Percentiles rank a stretch among this genome's conserved stretches.
Conservation (phyloP, 2,113 vertebrate genomes). For the Guaruba guarouba region DNA sequence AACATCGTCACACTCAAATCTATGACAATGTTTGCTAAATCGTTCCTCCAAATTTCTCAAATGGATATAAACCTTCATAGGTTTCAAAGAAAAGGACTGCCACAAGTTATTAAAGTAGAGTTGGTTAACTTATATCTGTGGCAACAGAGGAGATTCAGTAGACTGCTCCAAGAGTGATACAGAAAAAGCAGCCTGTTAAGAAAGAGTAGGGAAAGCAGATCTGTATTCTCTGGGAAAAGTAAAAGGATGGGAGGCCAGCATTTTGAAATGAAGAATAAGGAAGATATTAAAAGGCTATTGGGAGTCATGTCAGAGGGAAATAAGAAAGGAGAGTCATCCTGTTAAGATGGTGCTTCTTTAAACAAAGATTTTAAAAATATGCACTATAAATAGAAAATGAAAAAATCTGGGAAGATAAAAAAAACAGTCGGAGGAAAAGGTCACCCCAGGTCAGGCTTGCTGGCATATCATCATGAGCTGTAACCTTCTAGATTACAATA, state of each 20-base stretch:
- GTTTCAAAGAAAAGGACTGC: neutral
- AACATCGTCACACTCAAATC: neutral
- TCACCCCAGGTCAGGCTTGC: neutral
- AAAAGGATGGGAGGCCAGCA: neutral
- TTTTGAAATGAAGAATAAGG: neutral
- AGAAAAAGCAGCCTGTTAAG: neutral
- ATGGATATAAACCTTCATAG: neutral
- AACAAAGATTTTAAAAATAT: neutral
- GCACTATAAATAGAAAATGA: neutral
- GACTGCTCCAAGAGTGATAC: neutral
- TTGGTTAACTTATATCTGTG: neutral
- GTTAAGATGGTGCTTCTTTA: neutral
- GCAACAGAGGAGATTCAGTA: neutral
- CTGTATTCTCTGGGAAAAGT: neutral
- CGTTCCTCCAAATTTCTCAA: neutral
- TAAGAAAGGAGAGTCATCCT: neutral
- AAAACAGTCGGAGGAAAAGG: neutral
- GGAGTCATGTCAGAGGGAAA: neutral
- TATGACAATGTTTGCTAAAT: neutral
- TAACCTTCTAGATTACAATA: neutral
- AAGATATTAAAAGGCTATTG: neutral
- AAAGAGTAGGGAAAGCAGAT: neutral
- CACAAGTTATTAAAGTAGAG: neutral
- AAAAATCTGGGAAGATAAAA: neutral
- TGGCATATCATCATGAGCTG: neutral